A percentile compares a stretch with the other conserved stretches of the same genome.
These are phyloP conservation scores for Pristionchus pacificus DNA, from an alignment of 1,140 invertebrate species.

Conservation along the genomic window DNA sequence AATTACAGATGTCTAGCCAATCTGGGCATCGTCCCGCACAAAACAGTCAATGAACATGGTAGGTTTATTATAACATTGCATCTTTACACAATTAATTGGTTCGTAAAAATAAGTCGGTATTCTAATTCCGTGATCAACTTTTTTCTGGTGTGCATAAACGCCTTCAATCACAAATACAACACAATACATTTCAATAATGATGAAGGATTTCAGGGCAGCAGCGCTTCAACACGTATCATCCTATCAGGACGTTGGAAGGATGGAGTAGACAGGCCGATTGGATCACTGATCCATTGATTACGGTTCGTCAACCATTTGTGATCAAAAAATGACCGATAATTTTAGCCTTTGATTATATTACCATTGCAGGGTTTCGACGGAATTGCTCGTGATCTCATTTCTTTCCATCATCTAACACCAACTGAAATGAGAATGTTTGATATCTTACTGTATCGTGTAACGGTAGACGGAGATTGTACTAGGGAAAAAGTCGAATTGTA, in stretches of 20 bases:
- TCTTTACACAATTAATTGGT: too few species aligned
- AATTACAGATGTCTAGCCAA: conserved; percentile 73
- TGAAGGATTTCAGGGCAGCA: neutral
- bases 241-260: too few species aligned
- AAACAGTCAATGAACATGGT: conserved; percentile 74
- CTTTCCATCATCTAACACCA: conserved; percentile 32
- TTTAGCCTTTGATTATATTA: neutral
- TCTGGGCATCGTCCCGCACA: conserved; percentile 76
- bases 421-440: conserved; percentile 29
- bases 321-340: conserved; percentile 1
- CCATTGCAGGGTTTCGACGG: conserved; percentile 31
- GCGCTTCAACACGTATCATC: too few species aligned
- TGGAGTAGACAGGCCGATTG: neutral
- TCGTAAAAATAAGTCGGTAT: too few species aligned
- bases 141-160: conserved; percentile 9
- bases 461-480: too few species aligned
- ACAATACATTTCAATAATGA: conserved; percentile 19
- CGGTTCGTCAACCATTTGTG: neutral
- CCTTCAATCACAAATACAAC: neutral
- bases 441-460: conserved; percentile 33
- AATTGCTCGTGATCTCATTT: conserved; percentile 31
- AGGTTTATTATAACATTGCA: too few species aligned
- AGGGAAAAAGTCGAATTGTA: too few species aligned
- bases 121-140: conserved; percentile 72
- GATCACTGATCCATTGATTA: neutral